phyloP scores from a whole-genome alignment of 2,888 invertebrate species.

The Balanococcus diminutus region DNA sequence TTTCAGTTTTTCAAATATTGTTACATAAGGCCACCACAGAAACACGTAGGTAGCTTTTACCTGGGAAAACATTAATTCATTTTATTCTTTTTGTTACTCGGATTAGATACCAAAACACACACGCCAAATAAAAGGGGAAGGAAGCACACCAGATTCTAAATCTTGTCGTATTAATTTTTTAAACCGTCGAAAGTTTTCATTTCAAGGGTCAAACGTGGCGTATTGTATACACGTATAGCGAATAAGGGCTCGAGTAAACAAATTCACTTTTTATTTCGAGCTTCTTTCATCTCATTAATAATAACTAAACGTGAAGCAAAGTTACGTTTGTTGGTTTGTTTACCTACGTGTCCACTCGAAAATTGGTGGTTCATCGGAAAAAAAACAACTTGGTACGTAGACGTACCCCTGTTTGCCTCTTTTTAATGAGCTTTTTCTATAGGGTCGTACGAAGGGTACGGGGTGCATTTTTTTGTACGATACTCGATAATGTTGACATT shows the following conservation, averaged over 20 bases:
- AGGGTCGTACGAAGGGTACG: neutral
- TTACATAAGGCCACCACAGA: too few species aligned
- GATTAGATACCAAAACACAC: neutral
- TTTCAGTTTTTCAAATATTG: too few species aligned
- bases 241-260: conserved; percentile 25
- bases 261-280: conserved; percentile 18
- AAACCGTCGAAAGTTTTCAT: conserved; percentile 29
- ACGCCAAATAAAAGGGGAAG: neutral
- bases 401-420: neutral
- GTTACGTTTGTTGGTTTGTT: conserved; percentile 42
- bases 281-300: conserved; percentile 46
- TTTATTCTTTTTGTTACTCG: neutral
- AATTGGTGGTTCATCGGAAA: conserved; percentile 26
- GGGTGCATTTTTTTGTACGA: conserved; percentile 17
- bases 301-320: conserved; percentile 45
- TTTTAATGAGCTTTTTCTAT: conserved; percentile 36
- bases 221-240: neutral
- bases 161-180: conserved; percentile 38
- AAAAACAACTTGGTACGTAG: neutral
- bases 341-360: conserved; percentile 44
- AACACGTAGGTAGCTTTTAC: neutral
- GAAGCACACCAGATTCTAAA: conserved; percentile 11
- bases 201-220: conserved; percentile 32
- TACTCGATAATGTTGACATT: conserved; percentile 38
- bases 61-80: neutral